Evolutionary conservation across 2,797 vertebrate species (phyloP).

Genomic region (Sparus aurata): DNA sequence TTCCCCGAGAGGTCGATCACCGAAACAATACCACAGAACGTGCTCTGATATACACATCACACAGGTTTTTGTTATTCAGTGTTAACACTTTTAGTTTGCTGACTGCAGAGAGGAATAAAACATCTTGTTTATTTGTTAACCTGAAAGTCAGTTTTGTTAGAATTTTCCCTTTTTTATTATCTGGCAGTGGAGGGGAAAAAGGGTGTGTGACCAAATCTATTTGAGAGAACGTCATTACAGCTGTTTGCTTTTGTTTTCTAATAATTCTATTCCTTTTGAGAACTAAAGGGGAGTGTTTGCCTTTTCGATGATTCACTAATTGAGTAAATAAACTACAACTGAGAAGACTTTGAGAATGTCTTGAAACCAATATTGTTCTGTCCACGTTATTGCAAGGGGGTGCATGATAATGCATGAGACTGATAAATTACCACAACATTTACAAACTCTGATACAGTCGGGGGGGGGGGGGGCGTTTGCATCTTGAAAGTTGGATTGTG

Average conservation of each 20-base stretch:
- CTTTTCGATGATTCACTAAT: slow-evolving; percentile 75
- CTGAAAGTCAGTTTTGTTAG: slow-evolving; percentile 28
- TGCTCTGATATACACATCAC: neutral
- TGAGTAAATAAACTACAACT: slow-evolving; percentile 78
- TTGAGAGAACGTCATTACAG: slow-evolving; percentile 32
- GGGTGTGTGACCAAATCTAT: slow-evolving; percentile 57
- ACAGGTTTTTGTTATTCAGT: neutral
- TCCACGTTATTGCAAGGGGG: slow-evolving; percentile 28
- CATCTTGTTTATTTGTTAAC: fast-evolving
- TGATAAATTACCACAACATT: no score
- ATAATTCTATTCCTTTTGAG: slow-evolving; percentile 43
- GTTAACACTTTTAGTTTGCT: neutral
- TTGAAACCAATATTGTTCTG: slow-evolving; percentile 40
- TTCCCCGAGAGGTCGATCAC: slow-evolving; percentile 4
- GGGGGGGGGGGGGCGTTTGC: no score
- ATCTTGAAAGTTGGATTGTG: no score
- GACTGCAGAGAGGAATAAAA: neutral
- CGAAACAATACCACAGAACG: neutral
- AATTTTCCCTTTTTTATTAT: slow-evolving; percentile 9
- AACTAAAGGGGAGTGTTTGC: slow-evolving; percentile 69
- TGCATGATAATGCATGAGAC: no score
- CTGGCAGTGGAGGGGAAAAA: neutral
- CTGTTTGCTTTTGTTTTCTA: slow-evolving; percentile 51
- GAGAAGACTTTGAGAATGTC: slow-evolving; percentile 70
- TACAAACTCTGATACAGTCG: no score